These are phyloP conservation scores for Brachylomia viminalis DNA, from an alignment of 2,888 invertebrate species.

Conservation along the genomic window DNA sequence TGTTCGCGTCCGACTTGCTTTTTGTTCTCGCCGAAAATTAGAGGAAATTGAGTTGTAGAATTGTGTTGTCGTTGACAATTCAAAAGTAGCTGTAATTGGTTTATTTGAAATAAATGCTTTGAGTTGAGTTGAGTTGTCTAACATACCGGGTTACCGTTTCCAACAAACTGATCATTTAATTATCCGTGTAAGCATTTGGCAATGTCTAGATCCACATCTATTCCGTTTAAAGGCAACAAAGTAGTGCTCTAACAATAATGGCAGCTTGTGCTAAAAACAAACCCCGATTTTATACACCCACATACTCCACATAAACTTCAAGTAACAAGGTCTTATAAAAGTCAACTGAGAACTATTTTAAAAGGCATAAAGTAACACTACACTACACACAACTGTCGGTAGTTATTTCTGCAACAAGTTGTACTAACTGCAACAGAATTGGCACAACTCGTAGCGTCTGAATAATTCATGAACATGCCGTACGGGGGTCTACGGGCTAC, in stretches of 20 bases:
- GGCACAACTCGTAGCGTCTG: slow-evolving; percentile 61
- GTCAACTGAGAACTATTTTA: slow-evolving; percentile 63
- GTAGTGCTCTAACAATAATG: not conserved
- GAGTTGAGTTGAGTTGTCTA: no score
- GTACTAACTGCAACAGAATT: slow-evolving; percentile 65
- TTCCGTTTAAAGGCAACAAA: not conserved
- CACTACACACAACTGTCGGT: slow-evolving; percentile 56
- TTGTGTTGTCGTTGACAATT: no score
- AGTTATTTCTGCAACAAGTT: slow-evolving; percentile 67
- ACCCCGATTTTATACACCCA: slow-evolving; percentile 9
- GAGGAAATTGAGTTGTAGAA: no score
- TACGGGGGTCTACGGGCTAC: slow-evolving; percentile 47
- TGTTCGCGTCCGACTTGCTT: not conserved
- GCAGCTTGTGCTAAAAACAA: slow-evolving; percentile 10
- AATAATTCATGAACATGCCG: slow-evolving; percentile 62
- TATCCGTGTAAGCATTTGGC: not conserved
- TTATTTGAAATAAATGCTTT: no score
- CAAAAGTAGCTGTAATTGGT: no score
- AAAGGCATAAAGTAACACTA: slow-evolving; percentile 62
- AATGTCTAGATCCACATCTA: not conserved
- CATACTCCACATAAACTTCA: slow-evolving; percentile 46
- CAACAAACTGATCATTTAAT: not conserved
- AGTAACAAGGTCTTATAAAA: slow-evolving; percentile 58
- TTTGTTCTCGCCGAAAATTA: not conserved
- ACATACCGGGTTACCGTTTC: not conserved